Conservation (phyloP, 2,113 vertebrate genomes). For the Cyanoderma ruficeps region DNA sequence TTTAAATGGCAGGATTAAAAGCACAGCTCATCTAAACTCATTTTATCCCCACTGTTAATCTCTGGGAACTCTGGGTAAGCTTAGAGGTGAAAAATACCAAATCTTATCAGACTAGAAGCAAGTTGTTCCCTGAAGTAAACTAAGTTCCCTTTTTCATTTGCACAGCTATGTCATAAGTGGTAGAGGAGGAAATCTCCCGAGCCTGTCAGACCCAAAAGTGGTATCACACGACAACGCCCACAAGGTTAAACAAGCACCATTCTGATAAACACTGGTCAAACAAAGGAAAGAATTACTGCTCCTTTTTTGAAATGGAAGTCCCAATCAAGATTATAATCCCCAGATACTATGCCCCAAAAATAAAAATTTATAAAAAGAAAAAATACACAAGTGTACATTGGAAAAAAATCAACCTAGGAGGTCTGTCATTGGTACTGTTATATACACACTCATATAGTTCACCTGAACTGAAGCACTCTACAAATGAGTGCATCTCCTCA, state of each 20-base stretch:
- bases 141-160: constrained; percentile 56
- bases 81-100: constrained; percentile 22
- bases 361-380: neutral
- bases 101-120: constrained; percentile 38
- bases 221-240: constrained; percentile 50
- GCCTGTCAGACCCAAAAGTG: constrained; percentile 39
- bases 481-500: neutral
- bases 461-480: constrained; percentile 4
- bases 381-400: neutral
- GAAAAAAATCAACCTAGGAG: neutral
- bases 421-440: neutral
- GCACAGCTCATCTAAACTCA: neutral
- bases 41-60: neutral
- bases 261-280: constrained; percentile 23
- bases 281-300: constrained; percentile 56
- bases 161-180: constrained; percentile 47
- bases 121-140: constrained; percentile 52
- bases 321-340: constrained; percentile 30
- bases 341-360: constrained; percentile 4
- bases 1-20: neutral
- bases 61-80: neutral
- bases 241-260: constrained; percentile 38
- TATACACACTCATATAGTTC: neutral
- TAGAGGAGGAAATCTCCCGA: constrained; percentile 52
- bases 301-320: constrained; percentile 38